Conservation (phyloP, 2,797 vertebrate genomes). For the Notolepis coatsorum region DNA sequence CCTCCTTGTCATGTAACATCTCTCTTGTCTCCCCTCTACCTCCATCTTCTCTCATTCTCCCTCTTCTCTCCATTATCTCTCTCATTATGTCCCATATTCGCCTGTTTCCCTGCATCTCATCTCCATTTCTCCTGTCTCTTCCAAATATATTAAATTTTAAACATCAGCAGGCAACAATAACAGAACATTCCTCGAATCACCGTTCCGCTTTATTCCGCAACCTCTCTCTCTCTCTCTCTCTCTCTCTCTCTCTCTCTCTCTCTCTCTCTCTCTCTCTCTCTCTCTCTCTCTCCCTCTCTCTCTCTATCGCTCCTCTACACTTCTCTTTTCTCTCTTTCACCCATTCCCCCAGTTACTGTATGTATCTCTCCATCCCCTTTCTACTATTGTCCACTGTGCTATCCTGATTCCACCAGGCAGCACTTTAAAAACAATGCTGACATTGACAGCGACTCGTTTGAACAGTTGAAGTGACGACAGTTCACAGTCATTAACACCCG, state of each 20-base stretch:
- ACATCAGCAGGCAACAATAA: no score
- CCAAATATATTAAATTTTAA: no score
- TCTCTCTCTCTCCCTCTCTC: no score
- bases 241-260: neutral
- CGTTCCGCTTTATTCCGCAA: no score
- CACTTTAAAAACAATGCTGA: slow-evolving; percentile 37
- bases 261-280: neutral
- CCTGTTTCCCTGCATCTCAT: neutral
- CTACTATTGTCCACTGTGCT: no score
- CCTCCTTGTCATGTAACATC: neutral
- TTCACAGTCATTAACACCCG: slow-evolving; percentile 67
- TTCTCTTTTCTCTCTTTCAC: neutral
- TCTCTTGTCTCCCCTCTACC: neutral
- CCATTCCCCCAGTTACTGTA: no score
- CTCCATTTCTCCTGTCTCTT: neutral
- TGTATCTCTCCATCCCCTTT: neutral
- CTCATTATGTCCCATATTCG: neutral
- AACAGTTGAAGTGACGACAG: slow-evolving; percentile 44
- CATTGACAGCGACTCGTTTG: slow-evolving; percentile 36
- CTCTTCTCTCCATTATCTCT: neutral
- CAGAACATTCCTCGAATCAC: no score
- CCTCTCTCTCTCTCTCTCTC: neutral
- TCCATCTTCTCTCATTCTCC: neutral
- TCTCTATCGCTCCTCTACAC: neutral
- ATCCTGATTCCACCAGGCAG: slow-evolving; percentile 12